These are phyloP conservation scores for Morpho helenor DNA, from an alignment of 2,888 invertebrate genomes.

Conservation along the genomic window DNA sequence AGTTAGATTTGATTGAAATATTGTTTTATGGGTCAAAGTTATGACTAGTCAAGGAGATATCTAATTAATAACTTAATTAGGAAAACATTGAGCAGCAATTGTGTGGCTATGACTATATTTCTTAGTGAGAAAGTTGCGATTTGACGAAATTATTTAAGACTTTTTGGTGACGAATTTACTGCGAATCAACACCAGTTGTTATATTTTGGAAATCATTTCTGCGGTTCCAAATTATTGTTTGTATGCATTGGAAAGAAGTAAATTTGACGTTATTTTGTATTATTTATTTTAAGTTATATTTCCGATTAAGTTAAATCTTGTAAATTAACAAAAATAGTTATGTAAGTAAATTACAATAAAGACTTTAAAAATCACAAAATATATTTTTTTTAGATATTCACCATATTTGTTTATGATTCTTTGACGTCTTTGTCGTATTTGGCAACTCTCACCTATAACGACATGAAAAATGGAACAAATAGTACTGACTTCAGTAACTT, in stretches of 20 bases:
- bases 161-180: slow-evolving; percentile 42
- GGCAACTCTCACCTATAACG: no score
- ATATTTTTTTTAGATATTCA: background rate
- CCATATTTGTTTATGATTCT: no score
- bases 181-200: slow-evolving; percentile 39
- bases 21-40: slow-evolving; percentile 18
- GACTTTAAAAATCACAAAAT: slow-evolving; percentile 32
- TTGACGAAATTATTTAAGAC: slow-evolving; percentile 20
- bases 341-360: slow-evolving; percentile 59
- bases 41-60: slow-evolving; percentile 26
- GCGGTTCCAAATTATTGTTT: slow-evolving; percentile 63
- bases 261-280: slow-evolving; percentile 72
- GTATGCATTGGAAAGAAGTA: slow-evolving; percentile 50
- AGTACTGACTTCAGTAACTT: no score
- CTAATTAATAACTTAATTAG: slow-evolving; percentile 19
- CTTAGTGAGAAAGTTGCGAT: slow-evolving; percentile 23
- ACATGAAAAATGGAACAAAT: no score
- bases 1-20: slow-evolving; percentile 7
- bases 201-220: slow-evolving; percentile 46
- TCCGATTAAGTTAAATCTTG: slow-evolving; percentile 66
- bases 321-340: slow-evolving; percentile 76
- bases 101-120: slow-evolving; percentile 27
- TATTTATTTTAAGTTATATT: slow-evolving; percentile 65
- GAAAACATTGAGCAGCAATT: slow-evolving; percentile 28
- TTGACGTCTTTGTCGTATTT: no score